Percentiles rank a stretch among this genome's conserved stretches.
Conservation (phyloP, 2,888 invertebrate species). For the Thecophora atra region DNA sequence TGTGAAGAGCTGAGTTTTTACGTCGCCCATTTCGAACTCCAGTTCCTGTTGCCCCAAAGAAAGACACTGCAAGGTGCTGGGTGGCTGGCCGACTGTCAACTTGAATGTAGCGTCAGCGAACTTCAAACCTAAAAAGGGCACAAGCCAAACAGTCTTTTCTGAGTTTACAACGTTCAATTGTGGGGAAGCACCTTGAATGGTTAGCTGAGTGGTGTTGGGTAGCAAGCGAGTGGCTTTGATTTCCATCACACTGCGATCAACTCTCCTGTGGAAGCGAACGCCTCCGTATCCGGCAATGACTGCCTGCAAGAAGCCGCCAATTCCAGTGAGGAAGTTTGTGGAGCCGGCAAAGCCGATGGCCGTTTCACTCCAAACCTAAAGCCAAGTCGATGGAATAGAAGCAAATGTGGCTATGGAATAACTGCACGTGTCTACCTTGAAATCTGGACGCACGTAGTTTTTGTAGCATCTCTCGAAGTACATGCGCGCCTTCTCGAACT, state of each 20-base stretch:
- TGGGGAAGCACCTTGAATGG: slow-evolving; percentile 42
- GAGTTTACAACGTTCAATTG: neutral
- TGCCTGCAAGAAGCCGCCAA: slow-evolving; percentile 72
- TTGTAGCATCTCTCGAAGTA: slow-evolving; percentile 69
- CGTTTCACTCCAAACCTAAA: slow-evolving; percentile 71
- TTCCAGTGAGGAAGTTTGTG: slow-evolving; percentile 71
- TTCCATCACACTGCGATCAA: slow-evolving; percentile 39
- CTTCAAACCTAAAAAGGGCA: slow-evolving; percentile 49
- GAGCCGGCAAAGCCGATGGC: slow-evolving; percentile 69
- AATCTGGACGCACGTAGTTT: slow-evolving; percentile 70
- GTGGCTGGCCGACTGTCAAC: slow-evolving; percentile 38
- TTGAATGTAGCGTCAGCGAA: slow-evolving; percentile 52
- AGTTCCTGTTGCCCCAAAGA: slow-evolving; percentile 39
- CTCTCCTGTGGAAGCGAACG: slow-evolving; percentile 66
- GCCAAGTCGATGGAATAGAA: neutral
- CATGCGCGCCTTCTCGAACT: slow-evolving; percentile 64
- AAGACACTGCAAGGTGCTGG: slow-evolving; percentile 37
- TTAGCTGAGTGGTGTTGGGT: slow-evolving; percentile 37
- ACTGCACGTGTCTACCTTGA: slow-evolving; percentile 66
- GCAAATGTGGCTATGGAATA: neutral
- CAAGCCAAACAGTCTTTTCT: neutral
- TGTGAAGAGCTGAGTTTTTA: slow-evolving; percentile 37
- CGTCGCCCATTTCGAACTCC: slow-evolving; percentile 33
- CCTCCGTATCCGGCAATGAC: slow-evolving; percentile 71
- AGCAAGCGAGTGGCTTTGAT: slow-evolving; percentile 39